Evolutionary conservation across 2,113 vertebrate genomes (phyloP).

Genomic region (Charadrius vociferus): DNA sequence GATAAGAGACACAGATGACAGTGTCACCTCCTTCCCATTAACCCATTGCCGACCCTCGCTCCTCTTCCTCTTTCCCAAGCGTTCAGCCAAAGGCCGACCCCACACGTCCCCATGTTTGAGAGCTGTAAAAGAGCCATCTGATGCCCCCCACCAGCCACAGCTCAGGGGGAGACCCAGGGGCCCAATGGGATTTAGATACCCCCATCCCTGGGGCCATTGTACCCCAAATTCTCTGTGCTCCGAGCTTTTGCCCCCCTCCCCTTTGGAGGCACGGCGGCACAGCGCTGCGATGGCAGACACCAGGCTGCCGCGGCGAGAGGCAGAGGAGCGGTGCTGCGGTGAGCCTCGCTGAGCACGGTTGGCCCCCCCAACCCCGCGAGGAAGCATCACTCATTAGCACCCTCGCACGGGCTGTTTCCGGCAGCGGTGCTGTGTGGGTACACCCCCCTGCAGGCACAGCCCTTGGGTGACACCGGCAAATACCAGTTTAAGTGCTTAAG

Average conservation of each 20-base stretch:
- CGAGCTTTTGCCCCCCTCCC: background rate
- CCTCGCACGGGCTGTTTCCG: accelerated
- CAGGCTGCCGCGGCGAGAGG: accelerated
- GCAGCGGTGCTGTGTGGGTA: accelerated
- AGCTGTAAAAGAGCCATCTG: background rate
- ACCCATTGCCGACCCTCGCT: background rate
- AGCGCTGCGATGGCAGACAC: background rate
- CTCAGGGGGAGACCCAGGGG: accelerated
- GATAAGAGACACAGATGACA: conserved; percentile 36
- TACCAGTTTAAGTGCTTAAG: background rate
- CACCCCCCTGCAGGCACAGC: background rate
- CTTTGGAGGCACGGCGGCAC: accelerated
- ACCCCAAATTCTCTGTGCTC: background rate
- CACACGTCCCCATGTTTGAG: accelerated
- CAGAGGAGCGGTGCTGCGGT: accelerated
- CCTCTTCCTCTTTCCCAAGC: background rate
- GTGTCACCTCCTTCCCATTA: conserved; percentile 34
- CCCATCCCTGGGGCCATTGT: accelerated
- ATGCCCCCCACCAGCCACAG: background rate
- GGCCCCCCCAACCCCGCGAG: accelerated
- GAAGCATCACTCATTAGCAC: background rate
- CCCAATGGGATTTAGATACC: background rate
- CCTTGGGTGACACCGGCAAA: accelerated
- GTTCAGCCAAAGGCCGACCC: background rate
- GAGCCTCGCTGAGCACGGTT: accelerated